Conservation (phyloP, 2,797 vertebrate species). For the Myripristis jacobus region DNA sequence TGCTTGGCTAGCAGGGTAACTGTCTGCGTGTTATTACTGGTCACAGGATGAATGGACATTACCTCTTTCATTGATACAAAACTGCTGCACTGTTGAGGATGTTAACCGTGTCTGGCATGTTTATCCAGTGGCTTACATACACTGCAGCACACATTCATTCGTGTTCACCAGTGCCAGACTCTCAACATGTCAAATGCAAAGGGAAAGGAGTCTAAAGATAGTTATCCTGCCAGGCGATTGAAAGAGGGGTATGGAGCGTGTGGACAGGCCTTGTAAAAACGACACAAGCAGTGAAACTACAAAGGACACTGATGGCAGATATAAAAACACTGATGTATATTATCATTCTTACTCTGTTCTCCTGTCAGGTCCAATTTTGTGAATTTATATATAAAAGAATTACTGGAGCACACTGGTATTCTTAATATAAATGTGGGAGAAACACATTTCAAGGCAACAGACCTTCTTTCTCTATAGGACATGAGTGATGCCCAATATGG, state of each 20-base stretch:
- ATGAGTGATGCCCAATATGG: too few species aligned
- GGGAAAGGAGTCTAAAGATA: slow-evolving; percentile 10
- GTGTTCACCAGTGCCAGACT: background rate
- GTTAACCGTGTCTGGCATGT: slow-evolving; percentile 54
- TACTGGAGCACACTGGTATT: too few species aligned
- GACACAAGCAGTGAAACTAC: background rate
- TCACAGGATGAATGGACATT: slow-evolving; percentile 52
- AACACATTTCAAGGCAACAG: too few species aligned
- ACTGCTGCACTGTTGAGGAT: slow-evolving; percentile 33
- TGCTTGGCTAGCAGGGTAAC: slow-evolving; percentile 58
- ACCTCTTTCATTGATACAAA: slow-evolving; percentile 13
- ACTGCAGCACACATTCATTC: background rate
- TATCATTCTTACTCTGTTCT: background rate
- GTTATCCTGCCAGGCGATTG: background rate
- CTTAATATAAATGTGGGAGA: too few species aligned
- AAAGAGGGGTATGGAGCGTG: background rate
- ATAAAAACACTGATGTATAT: background rate
- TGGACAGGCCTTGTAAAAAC: background rate
- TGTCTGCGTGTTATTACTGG: slow-evolving; percentile 39
- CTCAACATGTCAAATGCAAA: slow-evolving; percentile 25
- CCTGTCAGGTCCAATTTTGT: background rate
- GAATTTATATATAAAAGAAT: too few species aligned
- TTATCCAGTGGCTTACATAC: slow-evolving; percentile 14
- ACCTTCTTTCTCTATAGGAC: too few species aligned
- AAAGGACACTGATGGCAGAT: background rate